Evolutionary conservation across 2,113 vertebrate species (phyloP).

Genomic region (Barnardius zonarius): DNA sequence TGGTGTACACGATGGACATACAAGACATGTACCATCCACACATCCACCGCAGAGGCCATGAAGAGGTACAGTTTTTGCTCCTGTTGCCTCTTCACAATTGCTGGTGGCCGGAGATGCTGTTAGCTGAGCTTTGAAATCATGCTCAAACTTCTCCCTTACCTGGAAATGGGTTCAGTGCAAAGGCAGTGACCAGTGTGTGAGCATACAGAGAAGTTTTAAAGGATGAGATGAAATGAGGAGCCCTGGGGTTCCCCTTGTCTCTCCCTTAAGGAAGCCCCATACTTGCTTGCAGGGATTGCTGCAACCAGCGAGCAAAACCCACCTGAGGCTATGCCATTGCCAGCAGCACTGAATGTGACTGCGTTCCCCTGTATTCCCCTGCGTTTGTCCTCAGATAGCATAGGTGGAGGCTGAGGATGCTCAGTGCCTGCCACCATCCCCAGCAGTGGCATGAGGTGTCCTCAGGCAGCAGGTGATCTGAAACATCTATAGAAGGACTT

Average conservation of each 20-base stretch:
- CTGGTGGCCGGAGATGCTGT: neutral
- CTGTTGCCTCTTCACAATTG: neutral
- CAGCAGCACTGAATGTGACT: neutral
- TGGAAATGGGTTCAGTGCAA: neutral
- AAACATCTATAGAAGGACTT: neutral
- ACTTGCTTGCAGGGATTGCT: neutral
- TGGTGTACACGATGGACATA: rapidly evolving
- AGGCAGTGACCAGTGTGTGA: neutral
- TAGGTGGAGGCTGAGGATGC: too few species aligned
- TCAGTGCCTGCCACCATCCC: neutral
- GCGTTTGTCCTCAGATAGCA: neutral
- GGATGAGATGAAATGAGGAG: neutral
- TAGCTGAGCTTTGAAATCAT: neutral
- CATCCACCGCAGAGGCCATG: neutral
- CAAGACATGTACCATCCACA: neutral
- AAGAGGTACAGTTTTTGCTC: neutral
- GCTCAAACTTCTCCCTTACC: neutral
- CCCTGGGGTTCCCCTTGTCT: neutral
- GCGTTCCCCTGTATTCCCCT: rapidly evolving
- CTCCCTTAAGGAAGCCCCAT: neutral
- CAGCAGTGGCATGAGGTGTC: rapidly evolving
- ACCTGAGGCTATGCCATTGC: too few species aligned
- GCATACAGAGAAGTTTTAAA: neutral
- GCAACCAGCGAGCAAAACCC: neutral
- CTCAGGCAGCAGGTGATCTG: neutral